Conservation (phyloP, 2,113 vertebrate genomes). For the Corvus cornix region DNA sequence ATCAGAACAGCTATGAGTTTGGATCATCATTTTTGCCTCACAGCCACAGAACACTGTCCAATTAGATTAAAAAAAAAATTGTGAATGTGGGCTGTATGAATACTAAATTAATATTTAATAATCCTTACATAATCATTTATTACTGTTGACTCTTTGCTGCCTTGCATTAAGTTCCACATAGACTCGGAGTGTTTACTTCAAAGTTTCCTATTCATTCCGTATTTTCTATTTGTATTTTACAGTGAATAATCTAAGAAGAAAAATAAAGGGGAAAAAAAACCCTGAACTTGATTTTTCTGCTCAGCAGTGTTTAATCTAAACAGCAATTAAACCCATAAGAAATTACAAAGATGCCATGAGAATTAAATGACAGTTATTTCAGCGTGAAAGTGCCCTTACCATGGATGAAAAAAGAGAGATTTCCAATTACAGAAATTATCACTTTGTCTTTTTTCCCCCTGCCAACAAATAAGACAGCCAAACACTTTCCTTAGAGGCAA, state of each 20-base stretch:
- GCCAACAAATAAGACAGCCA: constrained; percentile 3
- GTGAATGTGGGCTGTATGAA: constrained; percentile 11
- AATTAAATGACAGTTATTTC: background rate
- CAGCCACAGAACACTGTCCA: constrained; percentile 62
- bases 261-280: background rate
- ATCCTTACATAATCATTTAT: constrained; percentile 51
- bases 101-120: constrained; percentile 72
- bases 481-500: background rate
- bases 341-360: background rate
- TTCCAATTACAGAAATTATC: constrained; percentile 15
- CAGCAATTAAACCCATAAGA: background rate
- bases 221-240: constrained; percentile 39
- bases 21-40: constrained; percentile 66
- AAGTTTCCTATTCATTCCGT: constrained; percentile 3
- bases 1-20: constrained; percentile 73
- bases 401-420: background rate
- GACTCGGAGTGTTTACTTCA: constrained; percentile 24
- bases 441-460: background rate
- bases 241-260: background rate
- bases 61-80: constrained; percentile 55
- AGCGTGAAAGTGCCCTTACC: background rate
- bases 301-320: background rate
- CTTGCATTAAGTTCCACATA: constrained; percentile 47
- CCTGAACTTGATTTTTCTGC: background rate
- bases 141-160: constrained; percentile 37